These are phyloP conservation scores for Anarrhichthys ocellatus DNA, from an alignment of 2,113 vertebrate species.

Conservation along the genomic window DNA sequence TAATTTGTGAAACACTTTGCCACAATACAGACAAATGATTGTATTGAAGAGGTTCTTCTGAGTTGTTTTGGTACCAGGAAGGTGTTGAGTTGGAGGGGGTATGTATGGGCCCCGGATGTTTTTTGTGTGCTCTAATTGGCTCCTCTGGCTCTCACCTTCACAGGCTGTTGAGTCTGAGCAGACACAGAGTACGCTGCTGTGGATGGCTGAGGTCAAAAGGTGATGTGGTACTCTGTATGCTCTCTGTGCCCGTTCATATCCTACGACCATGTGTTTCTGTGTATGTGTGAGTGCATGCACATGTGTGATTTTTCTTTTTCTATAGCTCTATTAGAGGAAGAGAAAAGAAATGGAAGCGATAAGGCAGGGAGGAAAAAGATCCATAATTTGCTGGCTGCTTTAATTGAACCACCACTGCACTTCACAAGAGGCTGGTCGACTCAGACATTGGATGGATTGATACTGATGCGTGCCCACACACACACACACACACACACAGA, in stretches of 20 bases:
- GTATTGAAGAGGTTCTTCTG: constrained; percentile 9
- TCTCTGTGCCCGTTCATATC: constrained; percentile 11
- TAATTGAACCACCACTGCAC: constrained; percentile 73
- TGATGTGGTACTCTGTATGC: constrained; percentile 35
- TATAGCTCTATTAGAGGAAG: constrained; percentile 21
- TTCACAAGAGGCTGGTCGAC: constrained; percentile 58
- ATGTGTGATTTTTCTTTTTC: constrained; percentile 21
- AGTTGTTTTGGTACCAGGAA: not conserved
- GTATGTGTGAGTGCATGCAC: not conserved
- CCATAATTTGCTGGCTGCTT: constrained; percentile 59
- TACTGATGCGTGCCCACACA: constrained; percentile 39
- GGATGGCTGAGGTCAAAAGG: constrained; percentile 55
- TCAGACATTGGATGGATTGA: constrained; percentile 69
- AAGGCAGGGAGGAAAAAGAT: not conserved
- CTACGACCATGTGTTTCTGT: not conserved
- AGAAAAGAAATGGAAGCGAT: constrained; percentile 43
- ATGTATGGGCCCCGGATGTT: constrained; percentile 6
- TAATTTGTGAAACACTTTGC: no score
- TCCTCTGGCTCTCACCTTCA: constrained; percentile 74
- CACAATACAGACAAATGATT: not conserved
- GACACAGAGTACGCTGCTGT: constrained; percentile 22
- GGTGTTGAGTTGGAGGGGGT: not conserved
- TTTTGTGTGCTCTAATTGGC: constrained; percentile 70
- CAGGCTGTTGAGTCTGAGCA: constrained; percentile 52
- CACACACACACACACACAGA: not conserved